phyloP scores from a whole-genome alignment of 2,797 vertebrate genomes.

The Lerista edwardsae region DNA sequence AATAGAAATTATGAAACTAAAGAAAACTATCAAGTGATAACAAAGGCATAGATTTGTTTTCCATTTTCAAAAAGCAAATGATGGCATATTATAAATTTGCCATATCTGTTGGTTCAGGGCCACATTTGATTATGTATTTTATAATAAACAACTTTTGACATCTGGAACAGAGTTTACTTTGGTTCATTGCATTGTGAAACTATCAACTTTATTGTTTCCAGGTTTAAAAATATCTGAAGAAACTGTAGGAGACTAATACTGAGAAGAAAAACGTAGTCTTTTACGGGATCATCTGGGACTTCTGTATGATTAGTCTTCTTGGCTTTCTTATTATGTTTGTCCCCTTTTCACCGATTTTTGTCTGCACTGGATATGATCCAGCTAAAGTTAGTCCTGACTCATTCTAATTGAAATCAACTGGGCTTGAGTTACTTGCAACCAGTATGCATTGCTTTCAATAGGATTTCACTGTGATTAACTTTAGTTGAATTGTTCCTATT shows the following conservation, averaged over 20 bases:
- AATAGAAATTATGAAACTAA: conserved; percentile 15
- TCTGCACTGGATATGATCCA: not conserved
- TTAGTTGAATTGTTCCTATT: not conserved
- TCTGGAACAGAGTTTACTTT: conserved; percentile 62
- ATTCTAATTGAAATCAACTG: not conserved
- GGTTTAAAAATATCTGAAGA: conserved; percentile 51
- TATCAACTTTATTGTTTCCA: conserved; percentile 44
- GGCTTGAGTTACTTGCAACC: not conserved
- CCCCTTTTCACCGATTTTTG: not conserved
- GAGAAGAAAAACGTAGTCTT: conserved; percentile 29
- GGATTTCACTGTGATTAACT: not conserved
- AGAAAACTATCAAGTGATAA: conserved; percentile 29
- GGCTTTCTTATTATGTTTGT: not conserved
- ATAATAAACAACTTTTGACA: conserved; percentile 54
- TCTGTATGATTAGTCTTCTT: conserved; percentile 11
- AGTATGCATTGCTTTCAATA: not conserved
- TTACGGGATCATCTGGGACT: conserved; percentile 37
- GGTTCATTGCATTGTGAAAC: conserved; percentile 55
- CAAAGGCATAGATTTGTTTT: conserved; percentile 20
- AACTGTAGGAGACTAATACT: conserved; percentile 29
- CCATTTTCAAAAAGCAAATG: conserved; percentile 37
- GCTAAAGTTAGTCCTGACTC: conserved; percentile 1
- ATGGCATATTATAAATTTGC: conserved; percentile 47
- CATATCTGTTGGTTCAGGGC: conserved; percentile 44
- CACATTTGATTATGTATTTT: conserved; percentile 60